phyloP scores from a whole-genome alignment of 2,888 invertebrate species.

The Temnothorax ravouxi region DNA sequence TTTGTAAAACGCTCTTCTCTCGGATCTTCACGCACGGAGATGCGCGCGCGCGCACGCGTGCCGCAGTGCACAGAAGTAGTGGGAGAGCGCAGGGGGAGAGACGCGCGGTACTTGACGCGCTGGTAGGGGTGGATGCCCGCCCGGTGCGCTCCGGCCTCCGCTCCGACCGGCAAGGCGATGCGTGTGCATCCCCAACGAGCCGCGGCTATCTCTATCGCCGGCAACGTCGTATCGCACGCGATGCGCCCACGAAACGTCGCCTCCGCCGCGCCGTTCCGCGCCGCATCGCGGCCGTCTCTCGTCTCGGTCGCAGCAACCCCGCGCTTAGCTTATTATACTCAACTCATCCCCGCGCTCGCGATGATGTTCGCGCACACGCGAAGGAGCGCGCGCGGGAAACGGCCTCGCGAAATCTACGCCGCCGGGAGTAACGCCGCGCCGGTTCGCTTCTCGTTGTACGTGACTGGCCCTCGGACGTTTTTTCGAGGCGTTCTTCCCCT shows the following conservation, averaged over 20 bases:
- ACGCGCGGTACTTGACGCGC: constrained; percentile 50
- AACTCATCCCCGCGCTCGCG: constrained; percentile 72
- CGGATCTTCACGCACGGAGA: neutral
- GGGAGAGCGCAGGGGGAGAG: constrained; percentile 18
- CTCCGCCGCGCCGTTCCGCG: constrained; percentile 54
- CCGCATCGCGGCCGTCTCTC: constrained; percentile 60
- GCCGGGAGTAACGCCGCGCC: neutral
- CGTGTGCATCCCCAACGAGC: constrained; percentile 68
- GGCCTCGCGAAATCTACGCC: constrained; percentile 65
- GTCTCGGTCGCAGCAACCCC: constrained; percentile 77
- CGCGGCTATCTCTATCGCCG: constrained; percentile 65
- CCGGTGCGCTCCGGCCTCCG: constrained; percentile 16
- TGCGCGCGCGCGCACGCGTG: constrained; percentile 24
- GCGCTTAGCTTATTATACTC: constrained; percentile 71
- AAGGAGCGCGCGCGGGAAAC: constrained; percentile 53
- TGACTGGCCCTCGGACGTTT: neutral
- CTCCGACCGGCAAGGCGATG: constrained; percentile 45
- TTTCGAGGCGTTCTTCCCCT: too few species aligned
- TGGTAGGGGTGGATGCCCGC: constrained; percentile 62
- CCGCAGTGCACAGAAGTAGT: constrained; percentile 19
- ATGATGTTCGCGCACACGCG: constrained; percentile 31
- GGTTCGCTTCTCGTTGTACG: neutral
- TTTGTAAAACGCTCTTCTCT: constrained; percentile 1
- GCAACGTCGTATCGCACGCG: constrained; percentile 76
- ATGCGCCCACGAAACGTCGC: constrained; percentile 68